A percentile compares a stretch with the other conserved stretches of the same genome.
Conservation (phyloP, 2,888 invertebrate species). For the Amphipyra berbera region DNA sequence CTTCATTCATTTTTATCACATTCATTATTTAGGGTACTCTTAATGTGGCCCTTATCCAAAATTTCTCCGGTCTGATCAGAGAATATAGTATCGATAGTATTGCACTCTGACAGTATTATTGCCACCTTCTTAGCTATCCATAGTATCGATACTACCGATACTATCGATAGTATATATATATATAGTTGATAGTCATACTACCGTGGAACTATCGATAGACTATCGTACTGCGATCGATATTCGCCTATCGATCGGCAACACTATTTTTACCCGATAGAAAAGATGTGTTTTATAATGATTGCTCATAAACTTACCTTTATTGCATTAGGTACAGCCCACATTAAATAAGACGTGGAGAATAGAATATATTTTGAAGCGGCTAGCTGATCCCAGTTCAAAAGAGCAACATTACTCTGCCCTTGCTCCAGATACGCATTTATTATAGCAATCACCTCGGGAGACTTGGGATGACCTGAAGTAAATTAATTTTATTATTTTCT, state of each 20-base stretch:
- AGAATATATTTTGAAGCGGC: conserved; percentile 70
- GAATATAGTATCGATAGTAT: too few species aligned
- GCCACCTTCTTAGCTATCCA: too few species aligned
- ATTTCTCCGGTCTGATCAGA: too few species aligned
- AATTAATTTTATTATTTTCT: conserved; percentile 57
- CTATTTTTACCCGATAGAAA: conserved; percentile 18
- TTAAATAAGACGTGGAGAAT: conserved; percentile 73
- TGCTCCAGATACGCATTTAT: conserved; percentile 72
- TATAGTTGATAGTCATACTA: conserved; percentile 71
- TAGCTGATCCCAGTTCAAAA: conserved; percentile 82
- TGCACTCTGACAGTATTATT: too few species aligned
- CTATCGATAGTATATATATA: too few species aligned
- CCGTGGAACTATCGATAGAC: conserved; percentile 77
- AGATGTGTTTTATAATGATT: too few species aligned
- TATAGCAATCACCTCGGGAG: conserved; percentile 75
- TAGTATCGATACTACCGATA: too few species aligned
- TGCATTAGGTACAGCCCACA: conserved; percentile 83
- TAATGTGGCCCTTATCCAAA: too few species aligned
- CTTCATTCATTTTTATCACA: too few species aligned
- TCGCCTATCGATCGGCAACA: too few species aligned
- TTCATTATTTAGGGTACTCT: too few species aligned
- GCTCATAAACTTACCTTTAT: conserved; percentile 67
- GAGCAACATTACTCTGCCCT: conserved; percentile 74
- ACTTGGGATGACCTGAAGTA: conserved; percentile 74
- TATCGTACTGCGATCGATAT: too few species aligned